Percentiles rank a stretch among this genome's conserved stretches.
phyloP scores from a whole-genome alignment of 2,797 vertebrate genomes.

The Malacoraja senta region DNA sequence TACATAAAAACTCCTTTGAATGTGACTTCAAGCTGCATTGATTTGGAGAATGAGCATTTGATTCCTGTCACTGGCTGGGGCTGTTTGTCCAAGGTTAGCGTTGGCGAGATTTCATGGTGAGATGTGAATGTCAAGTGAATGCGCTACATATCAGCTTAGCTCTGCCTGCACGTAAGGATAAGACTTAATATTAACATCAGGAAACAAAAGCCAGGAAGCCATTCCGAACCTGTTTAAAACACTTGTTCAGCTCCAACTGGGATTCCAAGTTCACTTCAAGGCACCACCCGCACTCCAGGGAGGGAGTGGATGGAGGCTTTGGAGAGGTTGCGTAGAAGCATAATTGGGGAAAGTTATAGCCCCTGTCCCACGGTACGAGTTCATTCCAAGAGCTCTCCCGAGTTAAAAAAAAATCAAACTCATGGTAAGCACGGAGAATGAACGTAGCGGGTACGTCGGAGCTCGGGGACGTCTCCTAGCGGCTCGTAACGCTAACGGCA shows the following conservation, averaged over 20 bases:
- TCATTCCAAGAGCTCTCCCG: no score
- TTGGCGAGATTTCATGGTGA: not conserved
- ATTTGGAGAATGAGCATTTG: constrained; percentile 20
- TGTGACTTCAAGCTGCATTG: not conserved
- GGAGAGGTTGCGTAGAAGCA: no score
- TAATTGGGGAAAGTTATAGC: no score
- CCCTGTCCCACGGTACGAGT: no score
- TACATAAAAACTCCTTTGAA: not conserved
- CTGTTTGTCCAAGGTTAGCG: constrained; percentile 12
- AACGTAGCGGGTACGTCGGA: no score
- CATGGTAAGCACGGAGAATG: no score
- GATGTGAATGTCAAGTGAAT: not conserved
- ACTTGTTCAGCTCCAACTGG: not conserved
- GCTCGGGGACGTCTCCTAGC: no score
- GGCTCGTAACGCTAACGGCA: no score
- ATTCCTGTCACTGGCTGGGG: constrained; percentile 19
- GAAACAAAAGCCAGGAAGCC: not conserved
- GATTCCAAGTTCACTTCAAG: not conserved
- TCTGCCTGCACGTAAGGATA: not conserved
- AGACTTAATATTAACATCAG: not conserved
- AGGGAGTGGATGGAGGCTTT: not conserved
- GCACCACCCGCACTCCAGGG: not conserved
- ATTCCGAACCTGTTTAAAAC: not conserved
- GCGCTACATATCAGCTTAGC: not conserved
- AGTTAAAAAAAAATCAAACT: no score